Base-by-base conservation (phyloP, 2,888 invertebrate genomes). In the Toxonevra muliebris region DNA sequence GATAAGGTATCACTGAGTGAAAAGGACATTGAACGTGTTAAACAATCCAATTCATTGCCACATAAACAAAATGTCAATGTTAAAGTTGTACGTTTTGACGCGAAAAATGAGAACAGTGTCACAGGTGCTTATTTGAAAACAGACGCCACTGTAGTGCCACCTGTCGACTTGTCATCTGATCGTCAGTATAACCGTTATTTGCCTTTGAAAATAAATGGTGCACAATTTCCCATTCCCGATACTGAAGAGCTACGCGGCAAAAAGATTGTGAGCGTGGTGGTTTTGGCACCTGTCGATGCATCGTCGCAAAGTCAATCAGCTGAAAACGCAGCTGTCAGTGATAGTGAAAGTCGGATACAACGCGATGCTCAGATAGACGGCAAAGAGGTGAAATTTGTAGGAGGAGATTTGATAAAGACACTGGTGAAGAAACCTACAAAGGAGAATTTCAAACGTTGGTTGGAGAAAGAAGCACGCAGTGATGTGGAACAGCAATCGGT, bases 71-170 rank as follows among this genome's bases (percentile, higher is more conserved):
- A 90, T 65, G 91, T 93, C 54, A 92, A 93, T 85, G 92, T 94
- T 88, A 94, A 94, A 87, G 93, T 94, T 59, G 93, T 94, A 10
- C 91, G 91, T 76, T 94, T 92, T 77, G 90, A 94, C 84, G 92
- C 93, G 2, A 88, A 89, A 77, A 92, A 92, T 71, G 88, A 89
- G 54, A 90, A 92, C 85, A 93, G 91, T 67, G 86, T 94, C 60
- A 92, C 92, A 50, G 89, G 91, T 54, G 88, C 90, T 65, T 93
- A 93, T 78, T 89, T 94, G 48, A 88, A 90, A 76, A 89, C 75
- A 62, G 90, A 90, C 78, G 92, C 93, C 20, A 92, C 91, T 1
- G 89, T 90, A 76, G 87, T 93, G 19, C 91, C 92, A 69, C 91
- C 94, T 0, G 93, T 94, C 17, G 89, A 91, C 57, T 86, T 94